Evolutionary conservation across 2,888 invertebrate genomes (phyloP).

Genomic region (Odontothrips loti): DNA sequence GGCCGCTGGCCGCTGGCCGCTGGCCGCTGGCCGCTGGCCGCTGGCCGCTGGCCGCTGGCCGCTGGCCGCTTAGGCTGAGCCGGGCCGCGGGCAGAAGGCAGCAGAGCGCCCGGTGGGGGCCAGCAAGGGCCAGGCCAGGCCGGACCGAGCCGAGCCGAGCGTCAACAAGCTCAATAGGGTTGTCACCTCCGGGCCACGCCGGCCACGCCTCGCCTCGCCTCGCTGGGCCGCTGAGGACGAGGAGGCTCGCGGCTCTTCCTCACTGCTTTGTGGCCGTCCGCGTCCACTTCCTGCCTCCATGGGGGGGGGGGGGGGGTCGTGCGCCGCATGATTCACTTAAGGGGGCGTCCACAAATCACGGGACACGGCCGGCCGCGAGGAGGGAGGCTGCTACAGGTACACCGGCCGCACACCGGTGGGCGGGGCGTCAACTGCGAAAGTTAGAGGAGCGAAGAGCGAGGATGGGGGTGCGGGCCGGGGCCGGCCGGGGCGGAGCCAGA

Average conservation of each 20-base stretch:
- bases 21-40: no score
- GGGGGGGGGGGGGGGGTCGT: not conserved
- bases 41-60: no score
- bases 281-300: not conserved
- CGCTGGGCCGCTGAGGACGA: not conserved
- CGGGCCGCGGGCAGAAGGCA: not conserved
- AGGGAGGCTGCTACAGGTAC: no score
- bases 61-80: no score
- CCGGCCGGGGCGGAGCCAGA: not conserved
- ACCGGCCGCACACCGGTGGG: no score
- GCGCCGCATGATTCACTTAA: not conserved
- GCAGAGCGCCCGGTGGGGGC: no score
- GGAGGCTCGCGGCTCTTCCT: not conserved
- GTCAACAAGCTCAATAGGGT: constrained; percentile 11
- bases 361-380: no score
- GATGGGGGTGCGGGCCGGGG: not conserved
- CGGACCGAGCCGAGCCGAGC: not conserved
- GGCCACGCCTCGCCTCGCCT: not conserved
- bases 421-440: no score
- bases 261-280: not conserved
- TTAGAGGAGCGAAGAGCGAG: no score
- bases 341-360: no score
- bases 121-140: no score
- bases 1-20: not conserved
- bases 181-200: not conserved